Conservation (phyloP, 2,888 invertebrate species). For the Orthosia gracilis region DNA sequence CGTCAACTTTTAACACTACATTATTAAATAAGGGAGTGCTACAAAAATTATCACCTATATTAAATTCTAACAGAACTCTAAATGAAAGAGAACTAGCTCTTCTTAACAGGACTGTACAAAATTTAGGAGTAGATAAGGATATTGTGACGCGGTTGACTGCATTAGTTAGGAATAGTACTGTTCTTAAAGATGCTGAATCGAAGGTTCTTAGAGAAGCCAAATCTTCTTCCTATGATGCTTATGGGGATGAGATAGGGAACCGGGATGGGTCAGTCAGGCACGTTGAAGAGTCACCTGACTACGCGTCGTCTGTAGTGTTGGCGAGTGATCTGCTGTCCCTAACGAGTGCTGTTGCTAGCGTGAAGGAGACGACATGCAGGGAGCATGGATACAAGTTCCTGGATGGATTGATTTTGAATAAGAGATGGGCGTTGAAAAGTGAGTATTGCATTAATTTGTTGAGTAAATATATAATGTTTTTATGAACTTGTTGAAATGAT, state of each 20-base stretch:
- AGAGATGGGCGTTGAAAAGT: slow-evolving; percentile 91
- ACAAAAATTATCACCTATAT: slow-evolving; percentile 71
- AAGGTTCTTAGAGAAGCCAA: slow-evolving; percentile 66
- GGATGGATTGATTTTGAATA: slow-evolving; percentile 87
- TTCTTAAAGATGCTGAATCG: slow-evolving; percentile 50
- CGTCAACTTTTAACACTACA: slow-evolving; percentile 73
- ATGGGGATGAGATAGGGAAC: slow-evolving; percentile 69
- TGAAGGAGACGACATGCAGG: slow-evolving; percentile 86
- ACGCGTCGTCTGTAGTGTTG: slow-evolving; percentile 87
- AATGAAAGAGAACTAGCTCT: slow-evolving; percentile 74
- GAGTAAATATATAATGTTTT: not conserved
- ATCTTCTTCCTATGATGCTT: slow-evolving; percentile 70
- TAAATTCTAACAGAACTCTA: slow-evolving; percentile 77
- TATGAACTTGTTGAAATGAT: not conserved
- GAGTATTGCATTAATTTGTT: slow-evolving; percentile 68
- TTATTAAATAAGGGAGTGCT: slow-evolving; percentile 76
- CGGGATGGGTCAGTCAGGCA: slow-evolving; percentile 75
- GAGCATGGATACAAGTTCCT: slow-evolving; percentile 88
- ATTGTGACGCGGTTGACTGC: slow-evolving; percentile 77
- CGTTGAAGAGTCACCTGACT: slow-evolving; percentile 87
- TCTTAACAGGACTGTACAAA: slow-evolving; percentile 78
- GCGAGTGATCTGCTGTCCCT: slow-evolving; percentile 89
- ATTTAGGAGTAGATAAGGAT: slow-evolving; percentile 77
- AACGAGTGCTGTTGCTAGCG: slow-evolving; percentile 86
- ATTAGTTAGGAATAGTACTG: slow-evolving; percentile 69